A percentile compares a stretch with the other conserved stretches of the same genome.
These are phyloP conservation scores for Plebejus melissa DNA, from an alignment of 2,888 invertebrate genomes.

Conservation along the genomic window DNA sequence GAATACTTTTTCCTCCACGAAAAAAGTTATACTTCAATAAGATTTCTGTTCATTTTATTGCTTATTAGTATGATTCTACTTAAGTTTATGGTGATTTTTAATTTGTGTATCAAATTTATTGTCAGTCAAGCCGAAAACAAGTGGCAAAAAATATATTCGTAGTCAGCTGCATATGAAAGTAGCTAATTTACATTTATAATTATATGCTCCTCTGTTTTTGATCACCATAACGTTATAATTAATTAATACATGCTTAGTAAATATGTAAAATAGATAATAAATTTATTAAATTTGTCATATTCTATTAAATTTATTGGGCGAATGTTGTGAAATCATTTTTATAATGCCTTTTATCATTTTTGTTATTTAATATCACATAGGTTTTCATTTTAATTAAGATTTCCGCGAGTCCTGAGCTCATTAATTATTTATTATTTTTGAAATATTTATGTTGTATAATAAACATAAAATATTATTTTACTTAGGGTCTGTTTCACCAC, in stretches of 20 bases:
- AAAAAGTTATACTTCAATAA: slow-evolving; percentile 4
- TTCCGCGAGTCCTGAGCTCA: background rate
- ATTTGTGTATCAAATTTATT: slow-evolving; percentile 19
- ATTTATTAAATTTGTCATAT: slow-evolving; percentile 23
- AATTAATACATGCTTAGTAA: slow-evolving; percentile 13
- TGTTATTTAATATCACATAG: background rate
- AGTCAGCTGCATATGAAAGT: slow-evolving; percentile 24
- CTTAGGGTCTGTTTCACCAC: too few relatives aligned
- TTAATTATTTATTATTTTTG: background rate
- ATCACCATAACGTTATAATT: slow-evolving; percentile 10
- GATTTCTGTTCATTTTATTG: slow-evolving; percentile 3
- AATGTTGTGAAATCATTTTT: slow-evolving; percentile 2
- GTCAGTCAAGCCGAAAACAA: slow-evolving; percentile 3
- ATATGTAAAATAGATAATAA: slow-evolving; percentile 23
- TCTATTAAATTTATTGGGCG: slow-evolving; percentile 14
- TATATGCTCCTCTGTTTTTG: slow-evolving; percentile 13
- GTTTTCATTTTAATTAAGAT: slow-evolving; percentile 3
- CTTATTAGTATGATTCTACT: background rate
- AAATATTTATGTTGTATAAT: background rate
- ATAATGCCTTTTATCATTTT: slow-evolving; percentile 6
- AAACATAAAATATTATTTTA: background rate
- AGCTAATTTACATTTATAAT: slow-evolving; percentile 23
- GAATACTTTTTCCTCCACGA: background rate
- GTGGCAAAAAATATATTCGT: slow-evolving; percentile 21
- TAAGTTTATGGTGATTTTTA: slow-evolving; percentile 18